Conservation (phyloP, 2,797 vertebrate genomes). For the Trichosurus vulpecula region DNA sequence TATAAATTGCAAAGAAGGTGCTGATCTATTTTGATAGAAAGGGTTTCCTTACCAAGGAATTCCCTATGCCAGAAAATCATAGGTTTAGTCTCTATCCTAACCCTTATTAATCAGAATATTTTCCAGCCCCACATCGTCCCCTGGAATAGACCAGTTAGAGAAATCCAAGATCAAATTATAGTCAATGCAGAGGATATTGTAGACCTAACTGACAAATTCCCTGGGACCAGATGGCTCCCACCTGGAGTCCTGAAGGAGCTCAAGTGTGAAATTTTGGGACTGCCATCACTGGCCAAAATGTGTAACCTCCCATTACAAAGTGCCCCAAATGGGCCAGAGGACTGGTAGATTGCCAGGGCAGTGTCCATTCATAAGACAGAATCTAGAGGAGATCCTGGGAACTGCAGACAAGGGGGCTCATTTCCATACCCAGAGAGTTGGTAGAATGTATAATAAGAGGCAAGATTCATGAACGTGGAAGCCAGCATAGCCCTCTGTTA, state of each 20-base stretch:
- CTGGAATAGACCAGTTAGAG: not conserved
- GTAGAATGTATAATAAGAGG: slow-evolving; percentile 35
- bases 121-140: slow-evolving; percentile 3
- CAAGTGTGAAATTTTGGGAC: slow-evolving; percentile 70
- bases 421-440: slow-evolving; percentile 33
- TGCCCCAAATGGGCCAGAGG: slow-evolving; percentile 45
- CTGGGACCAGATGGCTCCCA: slow-evolving; percentile 70
- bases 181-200: slow-evolving; percentile 1
- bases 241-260: slow-evolving; percentile 70
- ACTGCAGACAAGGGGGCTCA: not conserved
- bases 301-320: slow-evolving; percentile 73
- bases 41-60: slow-evolving; percentile 19
- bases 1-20: not conserved
- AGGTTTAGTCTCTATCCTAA: not conserved
- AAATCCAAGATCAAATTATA: slow-evolving; percentile 24
- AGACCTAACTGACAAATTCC: slow-evolving; percentile 56
- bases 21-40: not conserved
- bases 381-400: slow-evolving; percentile 35
- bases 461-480: not conserved
- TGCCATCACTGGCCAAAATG: slow-evolving; percentile 60
- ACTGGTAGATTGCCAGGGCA: slow-evolving; percentile 44
- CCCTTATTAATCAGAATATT: not conserved
- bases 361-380: slow-evolving; percentile 71
- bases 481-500: not conserved
- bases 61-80: not conserved